Conservation (phyloP, 2,113 vertebrate species). For the Nibea albiflora region DNA sequence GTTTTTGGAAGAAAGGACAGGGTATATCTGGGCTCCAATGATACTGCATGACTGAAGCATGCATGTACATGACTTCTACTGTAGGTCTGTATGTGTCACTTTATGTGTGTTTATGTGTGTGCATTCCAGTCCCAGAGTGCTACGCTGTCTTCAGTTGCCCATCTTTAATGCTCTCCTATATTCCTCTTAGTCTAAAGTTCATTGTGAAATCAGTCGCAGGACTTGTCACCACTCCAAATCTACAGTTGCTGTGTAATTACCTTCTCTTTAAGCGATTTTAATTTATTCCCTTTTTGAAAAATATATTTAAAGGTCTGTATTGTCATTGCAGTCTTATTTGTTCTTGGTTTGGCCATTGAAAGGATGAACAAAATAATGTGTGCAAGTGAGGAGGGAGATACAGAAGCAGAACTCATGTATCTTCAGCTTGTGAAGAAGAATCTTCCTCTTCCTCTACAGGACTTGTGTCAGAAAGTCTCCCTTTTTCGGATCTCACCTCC, state of each 20-base stretch:
- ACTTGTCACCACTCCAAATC: slow-evolving; percentile 79
- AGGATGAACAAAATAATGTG: slow-evolving; percentile 70
- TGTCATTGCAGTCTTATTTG: slow-evolving; percentile 82
- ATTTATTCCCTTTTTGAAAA: slow-evolving; percentile 87
- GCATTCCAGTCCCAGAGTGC: slow-evolving; percentile 80
- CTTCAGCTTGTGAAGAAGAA: slow-evolving; percentile 84
- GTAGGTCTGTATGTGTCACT: slow-evolving; percentile 51
- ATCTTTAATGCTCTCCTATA: slow-evolving; percentile 62
- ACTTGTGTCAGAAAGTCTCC: slow-evolving; percentile 82
- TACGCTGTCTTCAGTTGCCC: slow-evolving; percentile 78
- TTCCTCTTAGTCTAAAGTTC: slow-evolving; percentile 65
- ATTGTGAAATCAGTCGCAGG: slow-evolving; percentile 68
- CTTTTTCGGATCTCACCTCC: slow-evolving; percentile 66
- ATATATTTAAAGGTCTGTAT: slow-evolving; percentile 85
- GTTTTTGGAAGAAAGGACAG: slow-evolving; percentile 25
- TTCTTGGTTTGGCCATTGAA: slow-evolving; percentile 82
- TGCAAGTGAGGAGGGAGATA: slow-evolving; percentile 73
- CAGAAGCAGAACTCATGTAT: slow-evolving; percentile 83
- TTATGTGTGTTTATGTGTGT: slow-evolving; percentile 76
- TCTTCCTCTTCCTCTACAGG: slow-evolving; percentile 85
- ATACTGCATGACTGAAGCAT: slow-evolving; percentile 44
- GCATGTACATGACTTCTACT: slow-evolving; percentile 30
- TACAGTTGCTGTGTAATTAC: slow-evolving; percentile 89
- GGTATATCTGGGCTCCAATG: slow-evolving; percentile 44
- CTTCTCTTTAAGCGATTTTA: slow-evolving; percentile 82